Evolutionary conservation across 2,888 invertebrate species (phyloP).

Genomic region (Cyclophora albipunctata): DNA sequence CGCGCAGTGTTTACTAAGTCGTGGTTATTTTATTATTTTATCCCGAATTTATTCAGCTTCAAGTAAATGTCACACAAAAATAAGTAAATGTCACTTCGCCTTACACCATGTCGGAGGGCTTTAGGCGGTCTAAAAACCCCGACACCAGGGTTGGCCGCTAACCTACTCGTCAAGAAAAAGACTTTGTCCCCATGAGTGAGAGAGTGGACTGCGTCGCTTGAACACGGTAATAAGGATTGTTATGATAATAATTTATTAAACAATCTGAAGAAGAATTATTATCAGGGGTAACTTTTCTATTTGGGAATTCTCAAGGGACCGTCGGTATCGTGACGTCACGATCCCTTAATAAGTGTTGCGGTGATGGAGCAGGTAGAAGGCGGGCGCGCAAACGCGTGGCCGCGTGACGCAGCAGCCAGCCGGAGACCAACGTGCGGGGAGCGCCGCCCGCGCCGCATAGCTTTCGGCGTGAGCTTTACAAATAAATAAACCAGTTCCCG

Average conservation of each 20-base stretch:
- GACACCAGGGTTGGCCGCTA: too few species aligned
- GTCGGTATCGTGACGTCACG: too few species aligned
- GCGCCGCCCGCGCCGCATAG: conserved; percentile 23
- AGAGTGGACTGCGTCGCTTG: not conserved
- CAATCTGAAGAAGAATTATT: not conserved
- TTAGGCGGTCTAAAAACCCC: too few species aligned
- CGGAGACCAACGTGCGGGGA: conserved; percentile 3
- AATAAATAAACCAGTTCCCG: conserved; percentile 61
- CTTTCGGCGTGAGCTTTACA: conserved; percentile 50
- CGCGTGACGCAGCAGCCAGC: too few species aligned
- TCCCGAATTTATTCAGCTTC: not conserved
- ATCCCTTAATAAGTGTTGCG: not conserved
- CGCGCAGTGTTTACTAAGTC: not conserved
- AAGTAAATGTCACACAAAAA: not conserved
- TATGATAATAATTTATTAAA: not conserved
- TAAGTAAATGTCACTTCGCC: not conserved
- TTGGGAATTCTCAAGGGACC: too few species aligned
- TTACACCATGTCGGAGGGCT: too few species aligned
- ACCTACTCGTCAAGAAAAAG: too few species aligned
- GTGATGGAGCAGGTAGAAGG: conserved; percentile 1
- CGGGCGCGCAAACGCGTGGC: conserved; percentile 10
- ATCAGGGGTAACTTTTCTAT: too few species aligned
- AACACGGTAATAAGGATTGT: not conserved
- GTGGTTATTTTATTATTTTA: not conserved
- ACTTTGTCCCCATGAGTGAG: not conserved